Evolutionary conservation across 2,797 vertebrate species (phyloP), one percentile per base, ranked within the genome.

Genomic region (Rhynchotus rufescens): DNA sequence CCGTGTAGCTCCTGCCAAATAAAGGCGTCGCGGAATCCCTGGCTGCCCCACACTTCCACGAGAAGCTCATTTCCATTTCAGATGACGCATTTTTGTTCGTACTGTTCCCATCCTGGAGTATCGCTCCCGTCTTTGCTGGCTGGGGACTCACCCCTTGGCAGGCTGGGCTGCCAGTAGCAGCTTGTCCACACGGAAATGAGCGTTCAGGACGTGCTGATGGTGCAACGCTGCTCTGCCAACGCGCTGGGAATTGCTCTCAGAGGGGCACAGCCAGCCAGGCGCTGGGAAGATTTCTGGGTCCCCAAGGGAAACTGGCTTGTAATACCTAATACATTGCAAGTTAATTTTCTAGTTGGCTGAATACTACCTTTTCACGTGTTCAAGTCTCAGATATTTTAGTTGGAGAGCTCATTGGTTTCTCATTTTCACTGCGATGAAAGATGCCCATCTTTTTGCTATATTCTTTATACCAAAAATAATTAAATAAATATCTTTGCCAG

Each of bases 201-300:
- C 7, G 5, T 34, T 56, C 65, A 36, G 66, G 22, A 32, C n/a
- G 38, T 1, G 3, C 15, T 36, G 51, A 26, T 42, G 38, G 75
- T 19, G 15, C 36, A 15, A 21, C 5, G 15, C 32, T 8, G 19
- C 40, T 62, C 71, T 34, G 21, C 3, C 1, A 12, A 6, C 0
- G 4, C 0, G 0, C 59, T n/a, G 23, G 21, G 56, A 80, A 56
- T 8, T 20, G 72, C 57, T 68, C 59, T 59, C 13, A 6, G 26
- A 62, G 49, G 12, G 22, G 47, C 20, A 32, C 28, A 59, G 47
- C 22, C 34, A 54, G 28, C 7, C n/a, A 19, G 49, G 12, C 75
- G 38, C 34, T 38, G 15, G 40, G 71, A 45, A 19, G 8, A 38
- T 28, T 15, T 74, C 30, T 32, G 61, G 21, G 26, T 44, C 45